Base-by-base conservation (phyloP, 2,113 vertebrate species). In the Steatornis caripensis region DNA sequence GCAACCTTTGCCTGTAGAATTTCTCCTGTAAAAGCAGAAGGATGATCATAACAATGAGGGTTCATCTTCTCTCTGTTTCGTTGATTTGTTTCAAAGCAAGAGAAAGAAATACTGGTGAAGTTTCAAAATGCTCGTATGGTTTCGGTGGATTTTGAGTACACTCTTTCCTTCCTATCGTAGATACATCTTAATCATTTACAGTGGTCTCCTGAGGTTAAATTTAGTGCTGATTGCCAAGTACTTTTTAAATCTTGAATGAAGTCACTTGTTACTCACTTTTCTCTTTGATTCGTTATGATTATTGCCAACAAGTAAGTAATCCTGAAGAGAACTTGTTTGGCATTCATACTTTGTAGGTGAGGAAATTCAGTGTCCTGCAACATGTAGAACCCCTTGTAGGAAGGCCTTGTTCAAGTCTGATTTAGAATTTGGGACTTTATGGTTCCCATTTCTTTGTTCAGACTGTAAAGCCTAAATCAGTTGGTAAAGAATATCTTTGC, bases 211-310 rank as follows among this genome's bases (percentile, higher is more conserved):
- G 64, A 92, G 69, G 72, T 76, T 91, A 78, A 84, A 69, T 88
- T 93, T 91, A 92, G 41, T 87, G 86, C 65, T 94, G 86, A 84
- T 89, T 97, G 61, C 37, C 48, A 84, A 83, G 55, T 45, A 66
- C 76, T 92, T 91, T 93, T 89, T 84, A 91, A 81, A 95, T 89
- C 36, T 76, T 54, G 72, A 88, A 78, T 6, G 8, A 39, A 91
- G 15, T 71, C 2, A 0, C 53, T 92, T 94, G 55, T 77, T 83
- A 62, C 51, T 80, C 26, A 51, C 41, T 87, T 92, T 91, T 69
- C 55, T 82, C 60, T 78, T 91, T 93, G 55, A 68, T 84, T 84
- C 92, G 39, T 93, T 95, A 27, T 39, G 49, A 75, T 57, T 92
- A 57, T 86, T 78, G n/a, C 24, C 71, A 84, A 75, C 48, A 78